Evolutionary conservation across 2,888 invertebrate genomes (phyloP), one percentile per base, ranked within the genome.

Genomic region (Cylloceria caligata): DNA sequence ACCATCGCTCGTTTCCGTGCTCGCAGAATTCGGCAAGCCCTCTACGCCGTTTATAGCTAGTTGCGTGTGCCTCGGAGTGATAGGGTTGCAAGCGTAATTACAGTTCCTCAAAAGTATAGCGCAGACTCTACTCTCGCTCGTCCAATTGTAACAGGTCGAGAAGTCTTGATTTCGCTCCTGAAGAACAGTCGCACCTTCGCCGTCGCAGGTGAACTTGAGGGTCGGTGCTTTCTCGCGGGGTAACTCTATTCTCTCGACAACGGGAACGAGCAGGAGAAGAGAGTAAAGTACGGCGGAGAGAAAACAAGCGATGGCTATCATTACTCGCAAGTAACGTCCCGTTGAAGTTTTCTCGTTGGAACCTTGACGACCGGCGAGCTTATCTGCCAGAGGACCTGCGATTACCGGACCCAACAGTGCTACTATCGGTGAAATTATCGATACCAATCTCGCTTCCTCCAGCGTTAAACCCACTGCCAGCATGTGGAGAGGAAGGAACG

Each of bases 401-500:
- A 97, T 92, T 1, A 97, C 93, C 0, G 98, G 97, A 0, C 97
- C 96, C 60, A 98, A 92, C 75, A 97, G 94, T 2, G 97, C 96
- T 19, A 97, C 94, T 87, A 96, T 95, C 4, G 98, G 97, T 27
- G 97, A 96, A 72, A 97, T 94, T 55, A 96, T 95, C 74, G 96
- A 97, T 87, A 98, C 95, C 76, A 96, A 94, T 21, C 96, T 95
- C 39, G 96, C 95, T 92, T 98, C 97, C 71, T 95, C 94, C 83
- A 95, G 93, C 71, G 96, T 95, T 85, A 98, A 92, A 0, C 97
- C 98, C 84, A 96, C 94, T 80, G 94, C 93, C 83, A 94, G 93
- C 96, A 97, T 96, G 93, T 97, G 97, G 79, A 96, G 94, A 19
- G 97, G 95, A 83, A 98, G 95, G 93, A 97, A 96, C 6, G 98